phyloP scores from a whole-genome alignment of 2,888 invertebrate genomes.

The Synanthedon andrenaeformis region DNA sequence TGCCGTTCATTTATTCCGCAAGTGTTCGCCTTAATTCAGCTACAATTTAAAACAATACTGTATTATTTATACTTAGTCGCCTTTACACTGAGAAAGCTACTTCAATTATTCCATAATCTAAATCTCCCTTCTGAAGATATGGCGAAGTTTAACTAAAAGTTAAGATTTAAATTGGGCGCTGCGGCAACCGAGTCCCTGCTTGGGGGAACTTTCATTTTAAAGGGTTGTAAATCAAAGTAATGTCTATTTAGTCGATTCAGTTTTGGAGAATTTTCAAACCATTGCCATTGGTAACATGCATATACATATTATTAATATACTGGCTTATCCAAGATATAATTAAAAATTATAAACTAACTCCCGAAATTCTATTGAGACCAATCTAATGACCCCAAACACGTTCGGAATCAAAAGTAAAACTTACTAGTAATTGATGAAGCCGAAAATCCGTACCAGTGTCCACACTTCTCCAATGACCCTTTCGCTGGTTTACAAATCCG shows the following conservation, averaged over 20 bases:
- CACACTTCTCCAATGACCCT: slow-evolving; percentile 11
- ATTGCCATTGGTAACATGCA: background rate
- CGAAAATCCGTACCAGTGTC: background rate
- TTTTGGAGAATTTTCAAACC: slow-evolving; percentile 2
- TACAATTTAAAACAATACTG: background rate
- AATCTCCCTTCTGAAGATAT: slow-evolving; percentile 36
- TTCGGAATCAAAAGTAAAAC: background rate
- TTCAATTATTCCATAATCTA: slow-evolving; percentile 44
- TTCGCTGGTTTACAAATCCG: slow-evolving; percentile 32
- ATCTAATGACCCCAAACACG: too few relatives aligned
- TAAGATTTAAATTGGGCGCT: slow-evolving; percentile 53
- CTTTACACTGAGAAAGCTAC: slow-evolving; percentile 15
- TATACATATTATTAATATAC: too few relatives aligned
- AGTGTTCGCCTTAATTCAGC: background rate
- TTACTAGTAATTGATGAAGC: background rate
- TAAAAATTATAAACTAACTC: too few relatives aligned
- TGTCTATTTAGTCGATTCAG: slow-evolving; percentile 50
- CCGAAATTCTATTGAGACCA: too few relatives aligned
- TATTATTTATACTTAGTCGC: background rate
- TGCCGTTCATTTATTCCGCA: background rate
- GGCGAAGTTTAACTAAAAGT: slow-evolving; percentile 51
- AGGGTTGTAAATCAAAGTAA: slow-evolving; percentile 58
- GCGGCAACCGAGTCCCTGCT: slow-evolving; percentile 24
- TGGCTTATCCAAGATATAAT: too few relatives aligned
- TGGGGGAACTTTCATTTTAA: slow-evolving; percentile 44